phyloP scores from a whole-genome alignment of 53 echinoderm and acorn worm species.

The Crossaster papposus region DNA sequence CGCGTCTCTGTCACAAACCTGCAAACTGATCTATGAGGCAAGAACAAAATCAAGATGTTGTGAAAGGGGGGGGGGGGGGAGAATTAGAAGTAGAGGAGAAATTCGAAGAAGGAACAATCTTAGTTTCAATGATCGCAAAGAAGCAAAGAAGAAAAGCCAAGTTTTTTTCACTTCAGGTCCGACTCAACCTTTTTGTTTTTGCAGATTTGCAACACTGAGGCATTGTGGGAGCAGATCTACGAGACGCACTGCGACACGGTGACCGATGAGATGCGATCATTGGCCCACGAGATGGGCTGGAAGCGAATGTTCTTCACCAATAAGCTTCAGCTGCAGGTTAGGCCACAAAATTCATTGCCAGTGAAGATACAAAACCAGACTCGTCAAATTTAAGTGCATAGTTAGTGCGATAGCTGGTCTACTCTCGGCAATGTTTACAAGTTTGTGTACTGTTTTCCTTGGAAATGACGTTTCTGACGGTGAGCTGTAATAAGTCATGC shows the following conservation, averaged over 20 bases:
- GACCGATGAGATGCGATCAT: conserved; percentile 90
- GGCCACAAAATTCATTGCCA: not conserved
- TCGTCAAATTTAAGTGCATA: not conserved
- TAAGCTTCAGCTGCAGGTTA: conserved; percentile 94
- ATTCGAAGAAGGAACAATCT: too few relatives aligned
- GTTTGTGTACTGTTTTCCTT: not conserved
- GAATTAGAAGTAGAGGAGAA: not conserved
- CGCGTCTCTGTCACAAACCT: conserved; percentile 83
- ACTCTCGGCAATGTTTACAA: not conserved
- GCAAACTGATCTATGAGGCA: conserved; percentile 91
- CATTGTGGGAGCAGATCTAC: conserved; percentile 97
- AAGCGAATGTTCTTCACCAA: conserved; percentile 99
- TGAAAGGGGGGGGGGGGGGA: not conserved
- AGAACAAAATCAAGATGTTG: not conserved
- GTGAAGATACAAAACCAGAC: too few relatives aligned
- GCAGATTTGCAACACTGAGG: conserved; percentile 88
- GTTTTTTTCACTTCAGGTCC: not conserved
- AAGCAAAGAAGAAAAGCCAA: not conserved
- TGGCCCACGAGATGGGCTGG: conserved; percentile 93
- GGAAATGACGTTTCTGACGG: not conserved
- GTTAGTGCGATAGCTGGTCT: not conserved
- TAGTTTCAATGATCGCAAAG: too few relatives aligned
- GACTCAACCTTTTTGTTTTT: not conserved
- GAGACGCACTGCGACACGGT: conserved; percentile 92
- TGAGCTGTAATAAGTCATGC: not conserved